Evolutionary conservation across 2,113 vertebrate species (phyloP).

Genomic region (Melanocharis versteri): DNA sequence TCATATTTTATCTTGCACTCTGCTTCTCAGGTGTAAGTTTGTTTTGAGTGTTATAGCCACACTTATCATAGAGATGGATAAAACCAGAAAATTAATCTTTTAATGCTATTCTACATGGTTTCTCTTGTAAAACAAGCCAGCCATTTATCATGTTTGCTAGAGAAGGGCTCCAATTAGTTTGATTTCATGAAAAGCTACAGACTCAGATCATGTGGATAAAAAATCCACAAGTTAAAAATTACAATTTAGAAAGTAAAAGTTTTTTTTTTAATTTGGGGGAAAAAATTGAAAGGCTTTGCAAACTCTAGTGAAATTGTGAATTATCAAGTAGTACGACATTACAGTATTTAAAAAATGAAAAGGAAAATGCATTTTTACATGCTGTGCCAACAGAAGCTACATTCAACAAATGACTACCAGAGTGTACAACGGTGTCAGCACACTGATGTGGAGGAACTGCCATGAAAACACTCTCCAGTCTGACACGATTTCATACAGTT

Average conservation of each 20-base stretch:
- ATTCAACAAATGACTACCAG: conserved; percentile 8
- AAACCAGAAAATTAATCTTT: neutral
- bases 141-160: neutral
- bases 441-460: conserved; percentile 25
- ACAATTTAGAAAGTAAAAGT: neutral
- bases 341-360: conserved; percentile 38
- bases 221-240: neutral
- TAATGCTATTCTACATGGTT: neutral
- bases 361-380: conserved; percentile 4
- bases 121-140: neutral
- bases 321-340: conserved; percentile 12
- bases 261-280: neutral
- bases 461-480: neutral
- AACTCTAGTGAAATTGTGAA: conserved; percentile 3
- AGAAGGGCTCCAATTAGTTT: neutral
- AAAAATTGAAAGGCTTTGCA: conserved; percentile 25
- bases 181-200: neutral
- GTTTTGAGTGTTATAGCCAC: neutral
- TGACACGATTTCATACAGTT: neutral
- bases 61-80: neutral
- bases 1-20: neutral
- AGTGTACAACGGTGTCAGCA: neutral
- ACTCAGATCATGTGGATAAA: neutral
- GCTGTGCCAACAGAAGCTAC: neutral
- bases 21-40: neutral